phyloP scores from a whole-genome alignment of 2,888 invertebrate genomes.

The Melieria omissa region DNA sequence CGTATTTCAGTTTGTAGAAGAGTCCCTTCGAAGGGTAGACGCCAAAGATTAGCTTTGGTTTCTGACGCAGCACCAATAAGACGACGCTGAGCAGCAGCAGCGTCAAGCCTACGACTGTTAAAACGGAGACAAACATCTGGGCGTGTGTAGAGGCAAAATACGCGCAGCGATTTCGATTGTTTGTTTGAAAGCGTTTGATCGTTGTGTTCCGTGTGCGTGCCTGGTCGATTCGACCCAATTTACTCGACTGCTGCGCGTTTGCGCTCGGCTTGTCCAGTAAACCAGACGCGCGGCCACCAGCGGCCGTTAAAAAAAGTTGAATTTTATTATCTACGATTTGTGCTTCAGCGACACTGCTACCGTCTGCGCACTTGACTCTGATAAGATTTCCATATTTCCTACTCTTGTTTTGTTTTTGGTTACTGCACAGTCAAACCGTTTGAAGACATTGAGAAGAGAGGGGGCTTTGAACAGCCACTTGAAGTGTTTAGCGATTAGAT shows the following conservation, averaged over 20 bases:
- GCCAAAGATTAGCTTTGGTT: conserved; percentile 67
- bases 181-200: no score
- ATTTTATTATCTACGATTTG: neutral
- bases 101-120: neutral
- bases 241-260: neutral
- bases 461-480: no score
- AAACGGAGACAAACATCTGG: conserved; percentile 48
- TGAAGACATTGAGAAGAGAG: no score
- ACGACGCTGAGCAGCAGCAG: conserved; percentile 44
- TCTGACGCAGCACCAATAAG: conserved; percentile 53
- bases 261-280: neutral
- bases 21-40: conserved; percentile 70
- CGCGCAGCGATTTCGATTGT: no score
- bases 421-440: no score
- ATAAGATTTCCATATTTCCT: neutral
- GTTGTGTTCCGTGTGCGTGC: neutral
- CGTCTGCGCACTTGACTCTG: neutral
- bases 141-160: neutral
- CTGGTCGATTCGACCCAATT: neutral
- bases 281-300: neutral
- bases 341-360: neutral
- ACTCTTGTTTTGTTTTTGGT: neutral
- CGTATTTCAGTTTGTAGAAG: conserved; percentile 70
- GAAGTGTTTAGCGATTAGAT: no score
- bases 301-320: neutral